Percentiles rank a stretch among this genome's conserved stretches.
Evolutionary conservation across 2,113 vertebrate species (phyloP).

Genomic region (Eleginops maclovinus): DNA sequence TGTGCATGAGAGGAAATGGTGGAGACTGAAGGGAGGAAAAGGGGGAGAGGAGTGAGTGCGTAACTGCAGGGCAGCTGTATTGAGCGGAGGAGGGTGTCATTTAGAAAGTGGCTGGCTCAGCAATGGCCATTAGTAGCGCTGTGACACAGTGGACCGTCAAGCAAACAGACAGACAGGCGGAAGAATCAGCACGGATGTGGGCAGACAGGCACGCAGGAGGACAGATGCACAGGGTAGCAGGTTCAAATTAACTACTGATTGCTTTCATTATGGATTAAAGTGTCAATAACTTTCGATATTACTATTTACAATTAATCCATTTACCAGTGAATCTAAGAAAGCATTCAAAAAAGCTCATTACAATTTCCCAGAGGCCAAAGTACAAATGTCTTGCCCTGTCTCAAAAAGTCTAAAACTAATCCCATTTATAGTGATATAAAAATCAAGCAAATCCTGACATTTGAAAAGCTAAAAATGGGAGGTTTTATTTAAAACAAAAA

Average conservation of each 20-base stretch:
- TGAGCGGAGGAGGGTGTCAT: slow-evolving; percentile 80
- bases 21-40: slow-evolving; percentile 18
- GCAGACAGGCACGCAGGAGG: slow-evolving; percentile 33
- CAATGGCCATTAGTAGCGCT: slow-evolving; percentile 79
- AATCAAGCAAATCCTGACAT: background rate
- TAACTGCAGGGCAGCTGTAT: slow-evolving; percentile 77
- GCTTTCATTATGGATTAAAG: background rate
- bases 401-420: background rate
- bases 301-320: background rate
- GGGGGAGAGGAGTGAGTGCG: slow-evolving; percentile 42
- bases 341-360: background rate
- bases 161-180: slow-evolving; percentile 62
- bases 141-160: slow-evolving; percentile 78
- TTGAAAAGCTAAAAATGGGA: background rate
- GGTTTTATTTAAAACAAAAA: background rate
- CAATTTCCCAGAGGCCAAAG: background rate
- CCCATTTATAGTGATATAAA: background rate
- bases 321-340: background rate
- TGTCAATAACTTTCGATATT: background rate
- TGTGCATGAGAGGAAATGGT: slow-evolving; percentile 48
- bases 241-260: background rate
- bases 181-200: slow-evolving; percentile 36
- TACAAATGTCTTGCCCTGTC: background rate
- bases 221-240: background rate
- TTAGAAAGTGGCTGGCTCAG: slow-evolving; percentile 83